Evolutionary conservation across 1,140 invertebrate genomes (phyloP), one percentile per base, ranked within the genome.

Genomic region (Pectinophora gossypiella): DNA sequence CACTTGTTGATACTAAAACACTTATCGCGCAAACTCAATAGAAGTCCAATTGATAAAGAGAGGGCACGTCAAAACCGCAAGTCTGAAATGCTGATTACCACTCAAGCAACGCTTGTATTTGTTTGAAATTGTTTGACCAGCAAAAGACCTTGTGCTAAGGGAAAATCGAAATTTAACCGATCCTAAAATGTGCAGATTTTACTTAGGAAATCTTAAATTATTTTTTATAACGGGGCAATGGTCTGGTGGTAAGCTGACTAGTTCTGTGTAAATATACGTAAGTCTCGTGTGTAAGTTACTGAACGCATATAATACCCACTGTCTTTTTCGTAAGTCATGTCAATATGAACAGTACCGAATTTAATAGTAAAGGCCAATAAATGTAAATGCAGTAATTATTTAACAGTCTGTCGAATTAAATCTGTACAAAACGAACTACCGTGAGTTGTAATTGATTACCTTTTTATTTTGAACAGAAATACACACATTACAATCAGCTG

Each of bases 361-460:
- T 82, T 67, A 67, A 73, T 74, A 71, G 59, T 61, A 72, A 77
- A 53, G 62, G 69, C 70, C 68, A 71, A 64, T 69, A 66, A 66
- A 79, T 84, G 78, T 86, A 77, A 81, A 76, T 68, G 67, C 76
- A 85, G 72, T 80, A 65, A 66, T 72, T 80, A 82, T 83, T 77
- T 82, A 83, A 78, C 74, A 80, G 64, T 83, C 80, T 80, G 76
- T 83, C 78, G 71, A 83, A 85, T 83, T 84, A 86, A 86, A 86
- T 85, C 79, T 86, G 81, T 85, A 86, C 79, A 86, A 86, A 86
- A 86, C 61, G 52, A 81, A 73, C 43, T 38, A 75, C 19, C 76
- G 70, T 75, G 73, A 59, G 47, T 83, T 84, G 65, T 85, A 63
- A 84, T 86, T 86, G 64, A 61, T 51, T 50, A 40, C 56, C 66